These are phyloP conservation scores for Drosophila melanosoma DNA, from an alignment of 2,888 invertebrate species.

Conservation along the genomic window DNA sequence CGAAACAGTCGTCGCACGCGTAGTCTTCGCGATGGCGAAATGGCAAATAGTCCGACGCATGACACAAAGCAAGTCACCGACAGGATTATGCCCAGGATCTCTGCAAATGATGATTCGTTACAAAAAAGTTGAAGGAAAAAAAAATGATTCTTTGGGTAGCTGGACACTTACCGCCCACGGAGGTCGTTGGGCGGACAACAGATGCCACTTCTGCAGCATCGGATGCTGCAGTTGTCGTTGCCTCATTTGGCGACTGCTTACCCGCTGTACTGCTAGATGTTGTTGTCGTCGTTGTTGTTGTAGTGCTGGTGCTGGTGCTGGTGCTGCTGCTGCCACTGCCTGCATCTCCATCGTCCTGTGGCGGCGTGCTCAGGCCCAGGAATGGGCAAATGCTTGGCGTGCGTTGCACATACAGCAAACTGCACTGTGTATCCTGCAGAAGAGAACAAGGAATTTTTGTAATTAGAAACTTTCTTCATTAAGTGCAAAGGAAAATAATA, in stretches of 20 bases:
- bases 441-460: constrained; percentile 33
- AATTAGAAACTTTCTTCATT: constrained; percentile 78
- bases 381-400: constrained; percentile 84
- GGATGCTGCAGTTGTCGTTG: constrained; percentile 49
- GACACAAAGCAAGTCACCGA: constrained; percentile 77
- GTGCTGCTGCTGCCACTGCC: constrained; percentile 16
- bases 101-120: constrained; percentile 48
- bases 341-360: constrained; percentile 18
- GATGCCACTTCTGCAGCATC: constrained; percentile 53
- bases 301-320: constrained; percentile 13
- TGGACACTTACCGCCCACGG: constrained; percentile 79
- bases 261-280: constrained; percentile 49
- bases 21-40: constrained; percentile 80
- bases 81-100: constrained; percentile 76
- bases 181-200: constrained; percentile 65
- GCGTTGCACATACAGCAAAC: constrained; percentile 82
- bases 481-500: constrained; percentile 67
- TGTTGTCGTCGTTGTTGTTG: constrained; percentile 20
- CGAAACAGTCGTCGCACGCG: constrained; percentile 76
- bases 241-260: constrained; percentile 55
- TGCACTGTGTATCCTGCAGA: constrained; percentile 77
- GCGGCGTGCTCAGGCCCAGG: constrained; percentile 70
- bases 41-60: constrained; percentile 78
- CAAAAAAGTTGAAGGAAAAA: constrained; percentile 2
- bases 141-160: constrained; percentile 17